Evolutionary conservation across 2,113 vertebrate genomes (phyloP), one percentile per base, ranked within the genome.

Genomic region (Percopsis transmontana): DNA sequence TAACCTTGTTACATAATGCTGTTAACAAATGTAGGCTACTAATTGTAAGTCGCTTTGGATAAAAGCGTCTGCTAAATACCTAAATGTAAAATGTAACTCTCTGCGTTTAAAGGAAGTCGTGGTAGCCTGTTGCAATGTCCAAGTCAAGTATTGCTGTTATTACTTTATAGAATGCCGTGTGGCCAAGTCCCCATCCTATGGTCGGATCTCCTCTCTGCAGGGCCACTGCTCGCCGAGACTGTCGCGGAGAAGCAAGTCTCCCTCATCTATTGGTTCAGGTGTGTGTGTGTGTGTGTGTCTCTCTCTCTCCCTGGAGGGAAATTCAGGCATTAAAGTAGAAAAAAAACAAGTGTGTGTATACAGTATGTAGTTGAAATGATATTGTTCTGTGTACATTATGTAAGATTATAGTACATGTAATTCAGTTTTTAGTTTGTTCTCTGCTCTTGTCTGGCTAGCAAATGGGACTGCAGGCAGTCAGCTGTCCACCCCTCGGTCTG

Each of bases 151-250:
- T 42, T 38, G 23, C 41, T 18, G 55, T 13, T n/a, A 16, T 54
- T 52, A 55, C 14, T 66, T 41, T 70, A 2, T 78, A 99, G 97
- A 98, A 83, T 98, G 97, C 90, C 93, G 96, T 16, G 94, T 99
- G 83, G 92, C 95, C 75, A 99, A 99, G 88, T 99, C 97, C 45
- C 92, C 93, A 64, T 99, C 97, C 1, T 98, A 98, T 75, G 96
- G 96, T 77, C 95, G 97, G 69, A 94, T 99, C 72, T 96, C 96
- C 55, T 89, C 94, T 0, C 77, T 93, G 23, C 94, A 94, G 15
- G 94, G 95, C 66, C 93, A 91, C 55, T 93, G 92, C 74, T 93
- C 94, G 53, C 95, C 94, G 42, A 95, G 94, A 89, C 88, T 93
- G 3, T 96, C 95, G 7, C 90, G 94, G 63, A 93, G 97, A 79